Evolutionary conservation across 2,113 vertebrate species (phyloP).

Genomic region (Toxotes chatareus): DNA sequence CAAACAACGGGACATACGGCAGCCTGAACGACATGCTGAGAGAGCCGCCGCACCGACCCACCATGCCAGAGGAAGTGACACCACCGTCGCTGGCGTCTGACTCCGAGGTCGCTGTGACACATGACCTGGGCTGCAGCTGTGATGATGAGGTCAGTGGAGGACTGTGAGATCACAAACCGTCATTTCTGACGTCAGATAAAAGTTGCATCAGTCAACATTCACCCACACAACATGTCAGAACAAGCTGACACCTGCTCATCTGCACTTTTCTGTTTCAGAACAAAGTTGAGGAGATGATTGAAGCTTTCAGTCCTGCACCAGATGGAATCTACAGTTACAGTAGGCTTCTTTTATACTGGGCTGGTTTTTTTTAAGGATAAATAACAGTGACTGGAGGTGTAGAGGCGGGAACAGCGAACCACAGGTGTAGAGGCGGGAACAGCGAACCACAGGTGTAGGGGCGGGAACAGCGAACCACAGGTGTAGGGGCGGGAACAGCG

Average conservation of each 20-base stretch:
- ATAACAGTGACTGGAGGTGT: no score
- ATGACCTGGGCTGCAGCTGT: slow-evolving; percentile 93
- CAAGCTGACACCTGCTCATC: neutral
- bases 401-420: no score
- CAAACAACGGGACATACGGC: slow-evolving; percentile 96
- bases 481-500: no score
- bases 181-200: no score
- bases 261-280: slow-evolving; percentile 85
- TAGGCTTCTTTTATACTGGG: slow-evolving; percentile 11
- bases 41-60: slow-evolving; percentile 86
- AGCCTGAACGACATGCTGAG: slow-evolving; percentile 93
- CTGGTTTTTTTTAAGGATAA: neutral
- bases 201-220: no score
- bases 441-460: no score
- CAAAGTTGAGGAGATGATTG: slow-evolving; percentile 89
- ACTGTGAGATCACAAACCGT: no score
- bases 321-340: slow-evolving; percentile 78
- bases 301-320: slow-evolving; percentile 82
- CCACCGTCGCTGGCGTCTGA: slow-evolving; percentile 82
- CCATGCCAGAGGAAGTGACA: slow-evolving; percentile 90
- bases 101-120: slow-evolving; percentile 69
- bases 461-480: no score
- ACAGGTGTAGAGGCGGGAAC: no score
- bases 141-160: slow-evolving; percentile 89
- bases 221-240: no score